Evolutionary conservation across 2,888 invertebrate species (phyloP).

Genomic region (Leptopterna dolabrata): DNA sequence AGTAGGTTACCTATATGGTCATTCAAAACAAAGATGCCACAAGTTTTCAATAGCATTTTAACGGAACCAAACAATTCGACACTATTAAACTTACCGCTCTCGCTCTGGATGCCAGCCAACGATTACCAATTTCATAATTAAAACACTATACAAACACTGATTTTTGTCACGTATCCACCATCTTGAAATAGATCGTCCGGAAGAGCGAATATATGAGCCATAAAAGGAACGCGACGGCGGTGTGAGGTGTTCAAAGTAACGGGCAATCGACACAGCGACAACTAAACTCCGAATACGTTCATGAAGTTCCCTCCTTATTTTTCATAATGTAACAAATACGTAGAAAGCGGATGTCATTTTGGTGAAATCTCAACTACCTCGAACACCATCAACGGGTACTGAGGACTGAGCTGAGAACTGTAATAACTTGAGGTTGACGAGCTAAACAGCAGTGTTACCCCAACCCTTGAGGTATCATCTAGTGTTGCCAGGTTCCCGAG

Average conservation of each 20-base stretch:
- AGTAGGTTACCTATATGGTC: slow-evolving; percentile 20
- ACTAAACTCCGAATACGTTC: not conserved
- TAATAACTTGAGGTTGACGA: not conserved
- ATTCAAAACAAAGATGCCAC: not conserved
- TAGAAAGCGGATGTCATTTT: not conserved
- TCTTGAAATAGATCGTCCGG: slow-evolving; percentile 70
- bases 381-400: not conserved
- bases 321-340: not conserved
- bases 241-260: not conserved
- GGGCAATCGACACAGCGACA: not conserved
- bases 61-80: too few species aligned
- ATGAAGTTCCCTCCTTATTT: not conserved
- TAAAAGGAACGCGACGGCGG: slow-evolving; percentile 13
- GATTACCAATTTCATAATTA: slow-evolving; percentile 78
- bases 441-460: not conserved
- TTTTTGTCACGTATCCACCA: slow-evolving; percentile 78
- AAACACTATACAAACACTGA: slow-evolving; percentile 74
- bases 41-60: not conserved
- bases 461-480: not conserved
- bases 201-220: slow-evolving; percentile 36
- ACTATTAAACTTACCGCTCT: slow-evolving; percentile 71
- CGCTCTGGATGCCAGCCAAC: slow-evolving; percentile 74
- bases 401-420: not conserved
- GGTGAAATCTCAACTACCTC: not conserved
- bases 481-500: too few species aligned